Evolutionary conservation across 2,888 invertebrate species (phyloP), one percentile per base, ranked within the genome.

Genomic region (Tiphia femorata): DNA sequence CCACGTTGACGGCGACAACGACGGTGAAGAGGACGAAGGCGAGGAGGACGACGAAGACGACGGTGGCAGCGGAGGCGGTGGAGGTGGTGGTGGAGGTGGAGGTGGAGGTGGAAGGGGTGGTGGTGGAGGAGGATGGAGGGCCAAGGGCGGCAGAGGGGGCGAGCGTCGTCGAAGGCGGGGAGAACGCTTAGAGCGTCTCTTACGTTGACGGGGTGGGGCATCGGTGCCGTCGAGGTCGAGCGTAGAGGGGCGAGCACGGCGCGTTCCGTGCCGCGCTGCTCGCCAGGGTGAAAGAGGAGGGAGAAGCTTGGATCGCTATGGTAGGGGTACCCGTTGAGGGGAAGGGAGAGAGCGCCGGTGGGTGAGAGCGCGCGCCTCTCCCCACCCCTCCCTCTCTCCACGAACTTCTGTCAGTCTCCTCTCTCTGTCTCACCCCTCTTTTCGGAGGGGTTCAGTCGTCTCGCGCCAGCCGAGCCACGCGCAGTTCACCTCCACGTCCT

Each of bases 381-480:
- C 33, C 41, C 42, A 16, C 19, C 62, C 40, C 57, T 55, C 58
- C 58, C 63, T 50, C 46, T 53, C 33, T 1, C 38, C 16, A 3
- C 58, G 33, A 58, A 43, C 48, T 63, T 27, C 44, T 57, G 56
- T 64, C 63, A 59, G 64, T 64, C 64, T 64, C 56, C 10, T n/a
- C 51, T 38, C 62, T 75, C 64, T 70, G 64, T 65, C 57, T 69
- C 60, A 62, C 67, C 58, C 54, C 65, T 60, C 60, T 58, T 56
- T 50, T 51, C 62, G 49, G 60, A 64, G 76, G 76, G 75, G 76
- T 77, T 82, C 81, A 83, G 82, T 83, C 78, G 78, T 77, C 79
- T 80, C 82, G 81, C 82, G 81, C 76, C 77, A 72, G 79, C 70
- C 82, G 82, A 79, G 78, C 71, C 74, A 76, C 75, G 78, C 77